Conservation (phyloP, 2,113 vertebrate genomes). For the Neofelis nebulosa region DNA sequence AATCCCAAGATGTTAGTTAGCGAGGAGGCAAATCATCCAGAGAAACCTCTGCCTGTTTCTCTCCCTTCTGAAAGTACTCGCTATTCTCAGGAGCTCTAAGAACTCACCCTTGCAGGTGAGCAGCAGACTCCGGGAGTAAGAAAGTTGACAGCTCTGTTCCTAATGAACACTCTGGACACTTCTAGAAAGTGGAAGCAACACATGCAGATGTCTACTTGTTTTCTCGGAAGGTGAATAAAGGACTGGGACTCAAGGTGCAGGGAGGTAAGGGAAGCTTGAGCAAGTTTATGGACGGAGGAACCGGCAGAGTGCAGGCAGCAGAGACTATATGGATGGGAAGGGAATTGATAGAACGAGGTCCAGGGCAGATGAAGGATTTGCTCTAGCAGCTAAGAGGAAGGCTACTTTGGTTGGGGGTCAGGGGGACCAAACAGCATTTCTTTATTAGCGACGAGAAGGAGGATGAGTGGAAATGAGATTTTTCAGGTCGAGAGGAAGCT, state of each 20-base stretch:
- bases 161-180: background rate
- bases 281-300: background rate
- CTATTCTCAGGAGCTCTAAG: background rate
- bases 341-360: background rate
- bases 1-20: background rate
- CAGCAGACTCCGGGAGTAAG: background rate
- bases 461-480: background rate
- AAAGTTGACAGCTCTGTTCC: background rate
- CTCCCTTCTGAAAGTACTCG: background rate
- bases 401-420: background rate
- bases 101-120: background rate
- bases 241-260: background rate
- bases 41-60: background rate
- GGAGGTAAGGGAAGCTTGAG: background rate
- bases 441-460: background rate
- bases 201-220: background rate
- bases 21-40: background rate
- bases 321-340: background rate
- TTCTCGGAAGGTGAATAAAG: background rate
- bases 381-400: background rate
- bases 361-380: background rate
- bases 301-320: background rate
- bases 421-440: background rate
- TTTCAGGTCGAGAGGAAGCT: background rate
- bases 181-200: background rate